phyloP scores from a whole-genome alignment of 1,140 invertebrate genomes.

The Ptiloglossa arizonensis region DNA sequence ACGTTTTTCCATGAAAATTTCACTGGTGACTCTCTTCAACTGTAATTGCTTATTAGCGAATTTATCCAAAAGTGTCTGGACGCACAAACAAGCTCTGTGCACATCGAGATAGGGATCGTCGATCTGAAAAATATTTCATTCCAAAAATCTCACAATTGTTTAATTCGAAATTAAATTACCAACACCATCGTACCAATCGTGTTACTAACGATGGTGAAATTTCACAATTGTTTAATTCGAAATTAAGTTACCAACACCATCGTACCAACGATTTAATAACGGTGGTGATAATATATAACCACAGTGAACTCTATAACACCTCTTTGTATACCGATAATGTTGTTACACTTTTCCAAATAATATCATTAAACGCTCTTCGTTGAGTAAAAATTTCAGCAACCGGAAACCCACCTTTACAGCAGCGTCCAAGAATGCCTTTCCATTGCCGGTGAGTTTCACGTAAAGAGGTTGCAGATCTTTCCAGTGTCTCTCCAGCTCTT shows the following conservation, averaged over 20 bases:
- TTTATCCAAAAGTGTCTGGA: constrained; percentile 87
- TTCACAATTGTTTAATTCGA: not conserved
- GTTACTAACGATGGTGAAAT: too few relatives aligned
- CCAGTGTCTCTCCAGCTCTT: constrained; percentile 85
- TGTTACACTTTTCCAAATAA: too few relatives aligned
- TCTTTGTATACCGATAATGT: too few relatives aligned
- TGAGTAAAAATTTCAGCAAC: constrained; percentile 58
- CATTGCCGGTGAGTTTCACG: constrained; percentile 84
- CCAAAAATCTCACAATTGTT: not conserved
- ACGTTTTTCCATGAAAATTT: constrained; percentile 85
- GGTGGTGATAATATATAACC: too few relatives aligned
- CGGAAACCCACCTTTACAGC: constrained; percentile 82
- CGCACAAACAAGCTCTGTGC: constrained; percentile 85
- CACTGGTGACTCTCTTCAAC: constrained; percentile 84
- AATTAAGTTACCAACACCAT: too few relatives aligned
- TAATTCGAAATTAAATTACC: not conserved
- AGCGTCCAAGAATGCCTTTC: constrained; percentile 87
- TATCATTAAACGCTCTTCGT: too few relatives aligned
- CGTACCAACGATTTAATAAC: too few relatives aligned
- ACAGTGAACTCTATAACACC: too few relatives aligned
- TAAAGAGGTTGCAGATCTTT: constrained; percentile 84
- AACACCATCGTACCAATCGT: too few relatives aligned
- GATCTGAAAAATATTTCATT: constrained; percentile 82
- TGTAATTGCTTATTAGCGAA: constrained; percentile 87
- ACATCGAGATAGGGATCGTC: constrained; percentile 89